phyloP scores from a whole-genome alignment of 64 coral and sea anemone genomes.

The Stichodactyla mertensii region DNA sequence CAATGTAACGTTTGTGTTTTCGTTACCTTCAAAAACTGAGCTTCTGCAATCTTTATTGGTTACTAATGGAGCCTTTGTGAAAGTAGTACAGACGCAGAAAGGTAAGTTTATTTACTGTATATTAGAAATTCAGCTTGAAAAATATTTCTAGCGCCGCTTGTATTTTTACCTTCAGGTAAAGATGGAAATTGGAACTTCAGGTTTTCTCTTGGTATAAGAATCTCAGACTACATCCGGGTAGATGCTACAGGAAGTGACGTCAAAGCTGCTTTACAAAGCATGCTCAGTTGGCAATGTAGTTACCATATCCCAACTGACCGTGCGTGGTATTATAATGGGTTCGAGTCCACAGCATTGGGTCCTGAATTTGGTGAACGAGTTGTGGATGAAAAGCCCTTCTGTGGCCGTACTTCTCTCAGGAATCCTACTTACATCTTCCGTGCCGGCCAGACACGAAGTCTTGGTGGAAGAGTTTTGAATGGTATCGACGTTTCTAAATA shows the following conservation, averaged over 20 bases:
- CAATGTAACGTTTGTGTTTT: constrained; percentile 42
- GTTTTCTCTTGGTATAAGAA: constrained; percentile 36
- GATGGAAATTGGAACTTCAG: constrained; percentile 47
- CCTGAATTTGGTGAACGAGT: constrained; percentile 48
- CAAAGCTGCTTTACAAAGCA: constrained; percentile 31
- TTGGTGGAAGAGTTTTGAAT: constrained; percentile 24
- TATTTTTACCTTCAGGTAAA: constrained; percentile 21
- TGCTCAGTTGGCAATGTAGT: constrained; percentile 53
- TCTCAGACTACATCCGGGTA: constrained; percentile 40
- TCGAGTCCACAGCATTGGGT: constrained; percentile 10
- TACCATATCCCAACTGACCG: constrained; percentile 28
- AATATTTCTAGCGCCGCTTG: background rate
- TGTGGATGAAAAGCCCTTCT: constrained; percentile 23
- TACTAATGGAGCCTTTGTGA: background rate
- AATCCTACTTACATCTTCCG: constrained; percentile 43
- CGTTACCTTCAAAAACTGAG: constrained; percentile 14
- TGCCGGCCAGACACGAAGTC: constrained; percentile 32
- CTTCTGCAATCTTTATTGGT: background rate
- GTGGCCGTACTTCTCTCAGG: constrained; percentile 45
- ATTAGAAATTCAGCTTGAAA: background rate
- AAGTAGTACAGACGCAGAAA: background rate
- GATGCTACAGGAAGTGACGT: constrained; percentile 18
- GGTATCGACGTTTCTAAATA: constrained; percentile 50
- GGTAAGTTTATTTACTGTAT: background rate
- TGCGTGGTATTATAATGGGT: constrained; percentile 66